phyloP scores from a whole-genome alignment of 2,797 vertebrate genomes.

The Mus minutoides region DNA sequence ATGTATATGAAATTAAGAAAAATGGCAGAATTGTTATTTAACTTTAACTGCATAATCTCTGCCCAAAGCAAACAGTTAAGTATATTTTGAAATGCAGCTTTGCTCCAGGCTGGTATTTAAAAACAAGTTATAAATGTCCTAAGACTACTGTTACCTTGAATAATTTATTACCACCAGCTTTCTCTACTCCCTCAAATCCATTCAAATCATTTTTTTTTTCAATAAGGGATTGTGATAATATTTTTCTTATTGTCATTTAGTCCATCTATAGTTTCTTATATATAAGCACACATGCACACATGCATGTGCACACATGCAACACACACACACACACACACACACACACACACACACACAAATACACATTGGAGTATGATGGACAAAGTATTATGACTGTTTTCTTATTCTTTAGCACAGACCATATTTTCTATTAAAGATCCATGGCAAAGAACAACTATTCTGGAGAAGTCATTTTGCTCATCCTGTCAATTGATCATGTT shows the following conservation, averaged over 20 bases:
- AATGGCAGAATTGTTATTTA: neutral
- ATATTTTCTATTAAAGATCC: neutral
- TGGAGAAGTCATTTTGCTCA: neutral
- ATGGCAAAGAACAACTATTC: neutral
- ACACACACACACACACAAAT: neutral
- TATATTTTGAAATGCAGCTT: neutral
- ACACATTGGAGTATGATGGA: neutral
- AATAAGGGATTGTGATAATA: neutral
- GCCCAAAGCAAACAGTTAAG: constrained; percentile 21
- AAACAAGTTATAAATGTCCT: neutral
- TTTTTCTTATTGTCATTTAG: neutral
- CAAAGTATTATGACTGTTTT: neutral
- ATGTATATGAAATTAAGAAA: constrained; percentile 25
- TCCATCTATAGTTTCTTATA: neutral
- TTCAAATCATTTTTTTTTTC: neutral
- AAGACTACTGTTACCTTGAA: constrained; percentile 59
- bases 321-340: too few relatives aligned
- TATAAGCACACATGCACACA: neutral
- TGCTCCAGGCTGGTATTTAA: neutral
- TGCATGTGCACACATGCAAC: neutral
- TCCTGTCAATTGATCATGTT: neutral
- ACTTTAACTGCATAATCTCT: constrained; percentile 27
- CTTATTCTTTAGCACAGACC: neutral
- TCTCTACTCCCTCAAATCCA: constrained; percentile 4
- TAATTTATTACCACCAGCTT: constrained; percentile 47